These are phyloP conservation scores for Eurosta solidaginis DNA, from an alignment of 1,140 invertebrate species.

Conservation along the genomic window DNA sequence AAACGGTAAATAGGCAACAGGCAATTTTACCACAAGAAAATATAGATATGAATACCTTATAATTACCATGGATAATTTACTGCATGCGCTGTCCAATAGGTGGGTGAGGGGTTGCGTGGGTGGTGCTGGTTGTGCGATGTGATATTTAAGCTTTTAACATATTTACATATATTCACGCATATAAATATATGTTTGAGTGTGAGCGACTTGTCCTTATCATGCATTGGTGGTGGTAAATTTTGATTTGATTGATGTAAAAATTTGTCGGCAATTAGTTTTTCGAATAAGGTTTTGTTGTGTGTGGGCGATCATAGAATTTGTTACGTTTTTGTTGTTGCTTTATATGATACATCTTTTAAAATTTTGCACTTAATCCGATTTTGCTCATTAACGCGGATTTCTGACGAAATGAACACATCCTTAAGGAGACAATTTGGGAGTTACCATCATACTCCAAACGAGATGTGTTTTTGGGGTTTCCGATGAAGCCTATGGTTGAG, in stretches of 20 bases:
- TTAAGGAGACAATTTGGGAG: no score
- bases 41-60: slow-evolving; percentile 20
- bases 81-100: background rate
- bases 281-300: background rate
- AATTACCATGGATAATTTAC: slow-evolving; percentile 11
- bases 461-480: no score
- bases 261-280: slow-evolving; percentile 29
- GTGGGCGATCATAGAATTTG: background rate
- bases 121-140: background rate
- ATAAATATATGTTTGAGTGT: background rate
- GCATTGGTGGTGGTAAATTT: background rate
- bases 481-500: no score
- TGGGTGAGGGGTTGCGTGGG: background rate
- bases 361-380: slow-evolving; percentile 32
- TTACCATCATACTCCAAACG: no score
- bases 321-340: background rate
- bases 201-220: background rate
- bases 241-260: slow-evolving; percentile 29
- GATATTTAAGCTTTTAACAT: background rate
- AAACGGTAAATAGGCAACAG: background rate
- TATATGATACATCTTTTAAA: background rate
- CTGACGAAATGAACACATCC: background rate
- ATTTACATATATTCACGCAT: background rate
- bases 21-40: slow-evolving; percentile 4
- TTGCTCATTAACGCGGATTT: slow-evolving; percentile 30